Evolutionary conservation across 2,888 invertebrate genomes (phyloP).

Genomic region (Crepidodera aurea): DNA sequence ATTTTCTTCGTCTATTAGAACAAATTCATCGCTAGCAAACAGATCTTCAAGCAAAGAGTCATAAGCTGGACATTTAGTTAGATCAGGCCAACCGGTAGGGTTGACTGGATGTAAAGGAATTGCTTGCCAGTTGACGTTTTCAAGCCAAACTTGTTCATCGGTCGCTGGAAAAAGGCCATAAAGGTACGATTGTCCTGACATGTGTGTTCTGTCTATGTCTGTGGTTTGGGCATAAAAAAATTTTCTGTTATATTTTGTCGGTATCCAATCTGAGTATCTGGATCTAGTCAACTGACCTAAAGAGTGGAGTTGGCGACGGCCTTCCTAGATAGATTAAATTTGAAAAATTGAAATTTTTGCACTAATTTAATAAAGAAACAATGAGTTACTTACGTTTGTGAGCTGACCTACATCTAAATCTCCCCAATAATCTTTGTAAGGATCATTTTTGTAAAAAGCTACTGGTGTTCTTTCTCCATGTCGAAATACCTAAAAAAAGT

Average conservation of each 20-base stretch:
- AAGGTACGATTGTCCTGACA: constrained; percentile 81
- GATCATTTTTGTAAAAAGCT: constrained; percentile 26
- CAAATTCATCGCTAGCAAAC: constrained; percentile 31
- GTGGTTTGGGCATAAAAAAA: constrained; percentile 72
- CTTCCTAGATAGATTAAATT: constrained; percentile 51
- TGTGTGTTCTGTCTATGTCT: constrained; percentile 84
- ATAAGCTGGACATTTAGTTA: constrained; percentile 13
- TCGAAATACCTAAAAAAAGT: constrained; percentile 29
- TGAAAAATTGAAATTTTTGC: not conserved
- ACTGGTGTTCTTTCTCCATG: constrained; percentile 36
- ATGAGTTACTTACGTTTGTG: constrained; percentile 29
- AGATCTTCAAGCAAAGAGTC: not conserved
- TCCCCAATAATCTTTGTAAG: constrained; percentile 33
- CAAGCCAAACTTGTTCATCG: constrained; percentile 67
- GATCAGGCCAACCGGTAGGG: too few relatives aligned
- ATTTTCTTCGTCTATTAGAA: constrained; percentile 64
- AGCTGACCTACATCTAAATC: constrained; percentile 51
- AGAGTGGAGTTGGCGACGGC: constrained; percentile 75
- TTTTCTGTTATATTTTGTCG: constrained; percentile 61
- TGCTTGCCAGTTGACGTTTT: constrained; percentile 71
- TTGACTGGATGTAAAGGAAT: constrained; percentile 72
- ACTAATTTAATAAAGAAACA: not conserved
- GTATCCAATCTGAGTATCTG: constrained; percentile 70
- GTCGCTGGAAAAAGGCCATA: constrained; percentile 75
- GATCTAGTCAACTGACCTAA: constrained; percentile 76